Evolutionary conservation across 2,113 vertebrate species (phyloP).

Genomic region (human): DNA sequence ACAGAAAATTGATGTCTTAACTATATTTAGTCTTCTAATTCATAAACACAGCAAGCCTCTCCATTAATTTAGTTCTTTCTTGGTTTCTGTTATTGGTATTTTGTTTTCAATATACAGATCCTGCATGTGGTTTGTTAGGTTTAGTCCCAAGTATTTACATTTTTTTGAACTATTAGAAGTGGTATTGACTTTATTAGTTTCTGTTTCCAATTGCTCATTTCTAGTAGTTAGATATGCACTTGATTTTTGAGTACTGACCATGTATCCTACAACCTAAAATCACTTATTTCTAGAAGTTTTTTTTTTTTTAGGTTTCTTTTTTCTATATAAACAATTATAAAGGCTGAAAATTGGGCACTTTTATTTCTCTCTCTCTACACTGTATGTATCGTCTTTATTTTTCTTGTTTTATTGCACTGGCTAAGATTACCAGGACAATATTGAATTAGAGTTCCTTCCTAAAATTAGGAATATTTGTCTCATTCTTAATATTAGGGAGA

Average conservation of each 20-base stretch:
- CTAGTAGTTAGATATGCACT: background rate
- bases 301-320: background rate
- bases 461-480: background rate
- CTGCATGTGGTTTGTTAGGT: background rate
- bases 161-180: background rate
- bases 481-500: background rate
- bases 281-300: background rate
- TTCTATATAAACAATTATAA: background rate
- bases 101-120: background rate
- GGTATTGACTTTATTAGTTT: background rate
- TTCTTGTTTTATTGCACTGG: background rate
- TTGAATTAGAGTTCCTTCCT: background rate
- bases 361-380: background rate
- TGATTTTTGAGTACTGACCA: background rate
- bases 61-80: background rate
- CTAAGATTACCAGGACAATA: background rate
- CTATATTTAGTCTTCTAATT: background rate
- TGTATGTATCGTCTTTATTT: background rate
- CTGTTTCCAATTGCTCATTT: background rate
- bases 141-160: background rate
- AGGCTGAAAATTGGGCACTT: background rate
- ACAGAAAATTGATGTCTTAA: background rate
- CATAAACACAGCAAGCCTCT: background rate
- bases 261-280: background rate
- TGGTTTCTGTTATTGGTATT: background rate